These are phyloP conservation scores for Cataglyphis rosenhaueri DNA, from an alignment of 2,888 invertebrate species.

Conservation along the genomic window DNA sequence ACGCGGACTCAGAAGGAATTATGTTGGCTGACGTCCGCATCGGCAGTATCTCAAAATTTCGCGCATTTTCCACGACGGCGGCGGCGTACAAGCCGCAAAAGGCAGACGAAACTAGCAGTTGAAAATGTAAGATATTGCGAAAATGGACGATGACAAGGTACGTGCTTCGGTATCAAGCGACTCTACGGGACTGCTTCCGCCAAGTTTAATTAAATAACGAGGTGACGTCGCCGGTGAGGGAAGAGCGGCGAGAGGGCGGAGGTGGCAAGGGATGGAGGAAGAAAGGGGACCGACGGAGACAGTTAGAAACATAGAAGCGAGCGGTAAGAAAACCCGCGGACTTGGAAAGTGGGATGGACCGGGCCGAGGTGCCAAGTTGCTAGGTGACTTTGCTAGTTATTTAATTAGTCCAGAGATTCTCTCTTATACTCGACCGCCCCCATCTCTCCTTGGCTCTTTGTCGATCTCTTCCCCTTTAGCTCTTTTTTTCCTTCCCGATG, in stretches of 20 bases:
- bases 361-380: conserved; percentile 82
- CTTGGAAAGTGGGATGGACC: conserved; percentile 72
- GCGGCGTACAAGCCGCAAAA: conserved; percentile 46
- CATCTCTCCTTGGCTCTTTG: conserved; percentile 49
- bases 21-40: conserved; percentile 19
- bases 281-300: conserved; percentile 60
- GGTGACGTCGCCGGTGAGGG: conserved; percentile 73
- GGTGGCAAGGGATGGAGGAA: neutral
- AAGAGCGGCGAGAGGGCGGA: conserved; percentile 50
- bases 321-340: conserved; percentile 75
- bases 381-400: conserved; percentile 83
- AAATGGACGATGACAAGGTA: conserved; percentile 79
- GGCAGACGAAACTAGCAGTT: conserved; percentile 39
- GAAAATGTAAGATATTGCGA: conserved; percentile 61
- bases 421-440: conserved; percentile 75
- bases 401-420: conserved; percentile 83
- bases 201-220: conserved; percentile 84
- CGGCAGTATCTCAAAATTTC: conserved; percentile 27
- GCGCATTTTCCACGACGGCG: conserved; percentile 1
- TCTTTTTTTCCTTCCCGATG: conserved; percentile 68
- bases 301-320: conserved; percentile 76
- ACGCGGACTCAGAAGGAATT: conserved; percentile 21
- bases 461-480: conserved; percentile 56
- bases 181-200: conserved; percentile 76
- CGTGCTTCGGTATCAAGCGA: conserved; percentile 80